Evolutionary conservation across 2,888 invertebrate genomes (phyloP).

Genomic region (Apodemia duryi): DNA sequence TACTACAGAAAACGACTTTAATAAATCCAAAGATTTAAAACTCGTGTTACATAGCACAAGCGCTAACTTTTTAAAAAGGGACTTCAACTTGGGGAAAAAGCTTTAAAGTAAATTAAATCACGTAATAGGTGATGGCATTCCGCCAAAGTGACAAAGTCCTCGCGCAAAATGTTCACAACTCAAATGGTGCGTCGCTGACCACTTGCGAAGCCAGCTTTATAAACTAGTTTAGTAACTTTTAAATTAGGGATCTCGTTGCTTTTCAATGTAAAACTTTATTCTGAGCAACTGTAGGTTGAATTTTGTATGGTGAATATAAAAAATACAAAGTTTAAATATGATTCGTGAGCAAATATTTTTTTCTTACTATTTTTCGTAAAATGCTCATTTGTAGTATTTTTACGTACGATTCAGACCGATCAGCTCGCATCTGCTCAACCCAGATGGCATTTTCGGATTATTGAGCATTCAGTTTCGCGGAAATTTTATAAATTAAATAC

Average conservation of each 20-base stretch:
- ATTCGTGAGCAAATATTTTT: background rate
- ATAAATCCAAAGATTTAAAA: slow-evolving; percentile 15
- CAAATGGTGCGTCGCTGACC: slow-evolving; percentile 13
- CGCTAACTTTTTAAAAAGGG: slow-evolving; percentile 9
- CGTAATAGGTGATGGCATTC: slow-evolving; percentile 15
- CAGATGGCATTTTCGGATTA: too few relatives aligned
- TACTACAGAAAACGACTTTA: slow-evolving; percentile 3
- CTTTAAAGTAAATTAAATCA: slow-evolving; percentile 16
- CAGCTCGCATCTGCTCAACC: too few relatives aligned
- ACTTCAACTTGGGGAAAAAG: slow-evolving; percentile 8
- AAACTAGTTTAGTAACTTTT: slow-evolving; percentile 14
- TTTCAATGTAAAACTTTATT: background rate
- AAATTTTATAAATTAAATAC: too few relatives aligned
- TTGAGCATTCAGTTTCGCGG: too few relatives aligned
- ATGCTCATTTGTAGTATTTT: background rate
- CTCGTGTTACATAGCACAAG: background rate
- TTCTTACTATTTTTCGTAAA: background rate
- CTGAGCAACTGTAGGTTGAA: background rate
- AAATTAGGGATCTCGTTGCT: slow-evolving; percentile 11
- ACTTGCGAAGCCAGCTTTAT: slow-evolving; percentile 12
- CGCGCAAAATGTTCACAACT: slow-evolving; percentile 13
- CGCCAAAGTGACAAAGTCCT: slow-evolving; percentile 16
- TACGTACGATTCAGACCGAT: too few relatives aligned
- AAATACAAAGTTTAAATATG: background rate
- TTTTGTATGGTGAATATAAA: background rate